Conservation (phyloP, 2,888 invertebrate genomes). For the Macaria liturata region DNA sequence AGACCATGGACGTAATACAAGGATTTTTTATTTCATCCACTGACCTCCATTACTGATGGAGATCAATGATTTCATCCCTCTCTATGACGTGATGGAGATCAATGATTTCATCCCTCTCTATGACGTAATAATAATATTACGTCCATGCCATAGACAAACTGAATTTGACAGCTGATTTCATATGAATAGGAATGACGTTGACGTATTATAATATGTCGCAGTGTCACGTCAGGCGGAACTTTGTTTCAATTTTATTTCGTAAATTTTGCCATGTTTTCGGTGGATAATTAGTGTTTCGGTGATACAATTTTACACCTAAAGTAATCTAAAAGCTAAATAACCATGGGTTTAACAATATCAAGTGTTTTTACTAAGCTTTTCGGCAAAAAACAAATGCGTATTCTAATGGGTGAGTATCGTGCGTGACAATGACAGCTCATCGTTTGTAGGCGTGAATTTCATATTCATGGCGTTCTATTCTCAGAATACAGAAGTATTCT, state of each 20-base stretch:
- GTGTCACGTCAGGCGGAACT: slow-evolving; percentile 23
- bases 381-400: slow-evolving; percentile 99
- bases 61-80: too few relatives aligned
- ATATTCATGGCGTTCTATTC: slow-evolving; percentile 40
- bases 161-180: neutral
- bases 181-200: too few relatives aligned
- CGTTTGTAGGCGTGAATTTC: slow-evolving; percentile 56
- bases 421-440: slow-evolving; percentile 70
- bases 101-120: too few relatives aligned
- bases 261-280: slow-evolving; percentile 9
- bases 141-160: too few relatives aligned
- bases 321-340: slow-evolving; percentile 28
- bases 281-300: slow-evolving; percentile 5
- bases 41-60: too few relatives aligned
- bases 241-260: slow-evolving; percentile 13
- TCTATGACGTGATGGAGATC: too few relatives aligned
- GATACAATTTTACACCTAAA: slow-evolving; percentile 11
- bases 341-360: slow-evolving; percentile 98
- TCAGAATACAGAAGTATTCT: too few relatives aligned
- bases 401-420: slow-evolving; percentile 96
- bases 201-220: slow-evolving; percentile 46
- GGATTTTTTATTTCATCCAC: too few relatives aligned
- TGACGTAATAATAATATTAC: too few relatives aligned
- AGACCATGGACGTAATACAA: too few relatives aligned
- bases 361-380: slow-evolving; percentile 96